Conservation (phyloP, 2,888 invertebrate species). For the Falcaria lacertinaria region DNA sequence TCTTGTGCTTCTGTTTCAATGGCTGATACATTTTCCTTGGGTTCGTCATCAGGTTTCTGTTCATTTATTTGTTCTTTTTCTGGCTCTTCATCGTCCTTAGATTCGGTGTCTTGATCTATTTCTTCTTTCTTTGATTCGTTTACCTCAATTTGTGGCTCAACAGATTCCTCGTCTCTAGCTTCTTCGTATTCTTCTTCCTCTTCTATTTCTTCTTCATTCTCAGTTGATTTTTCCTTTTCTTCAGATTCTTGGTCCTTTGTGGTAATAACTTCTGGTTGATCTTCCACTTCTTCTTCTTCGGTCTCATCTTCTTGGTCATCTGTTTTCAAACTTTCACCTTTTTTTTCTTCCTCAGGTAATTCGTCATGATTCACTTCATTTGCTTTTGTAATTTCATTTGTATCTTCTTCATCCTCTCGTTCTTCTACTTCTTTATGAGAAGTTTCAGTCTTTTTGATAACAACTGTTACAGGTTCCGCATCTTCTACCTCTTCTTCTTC, state of each 20-base stretch:
- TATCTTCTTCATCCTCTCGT: constrained; percentile 8
- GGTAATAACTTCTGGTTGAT: constrained; percentile 11
- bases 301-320: constrained; percentile 1
- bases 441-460: constrained; percentile 24
- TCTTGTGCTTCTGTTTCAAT: constrained; percentile 17
- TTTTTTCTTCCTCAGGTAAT: constrained; percentile 11
- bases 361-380: constrained; percentile 9
- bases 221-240: neutral
- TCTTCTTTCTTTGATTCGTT: constrained; percentile 22
- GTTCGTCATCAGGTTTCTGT: constrained; percentile 16
- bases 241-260: constrained; percentile 24
- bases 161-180: constrained; percentile 30
- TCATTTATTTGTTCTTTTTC: constrained; percentile 11
- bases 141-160: constrained; percentile 23
- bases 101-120: constrained; percentile 10
- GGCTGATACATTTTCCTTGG: constrained; percentile 11
- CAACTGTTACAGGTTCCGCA: constrained; percentile 28
- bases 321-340: constrained; percentile 5
- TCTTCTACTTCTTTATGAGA: constrained; percentile 1
- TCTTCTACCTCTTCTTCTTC: constrained; percentile 32
- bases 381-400: constrained; percentile 9
- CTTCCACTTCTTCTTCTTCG: constrained; percentile 17
- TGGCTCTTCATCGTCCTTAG: constrained; percentile 5
- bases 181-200: constrained; percentile 15
- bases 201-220: constrained; percentile 23